These are phyloP conservation scores for Toxotes jaculatrix DNA, from an alignment of 2,113 vertebrate genomes.

Conservation along the genomic window DNA sequence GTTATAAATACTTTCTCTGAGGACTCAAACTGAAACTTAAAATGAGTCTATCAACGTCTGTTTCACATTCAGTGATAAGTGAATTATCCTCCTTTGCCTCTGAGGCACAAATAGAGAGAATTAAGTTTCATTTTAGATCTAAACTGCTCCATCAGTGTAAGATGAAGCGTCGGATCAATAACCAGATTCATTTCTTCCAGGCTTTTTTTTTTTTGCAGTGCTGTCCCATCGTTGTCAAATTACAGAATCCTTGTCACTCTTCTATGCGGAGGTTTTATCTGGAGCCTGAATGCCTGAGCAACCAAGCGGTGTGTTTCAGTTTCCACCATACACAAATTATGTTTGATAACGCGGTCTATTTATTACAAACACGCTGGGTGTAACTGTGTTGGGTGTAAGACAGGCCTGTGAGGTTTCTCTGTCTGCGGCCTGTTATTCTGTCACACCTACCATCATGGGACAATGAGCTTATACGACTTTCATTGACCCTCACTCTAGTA, in stretches of 20 bases:
- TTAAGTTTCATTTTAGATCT: constrained; percentile 32
- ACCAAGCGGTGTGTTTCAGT: background rate
- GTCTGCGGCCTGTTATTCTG: constrained; percentile 8
- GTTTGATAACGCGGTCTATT: background rate
- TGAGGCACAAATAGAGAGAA: constrained; percentile 6
- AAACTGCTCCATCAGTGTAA: constrained; percentile 60
- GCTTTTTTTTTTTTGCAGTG: constrained; percentile 22
- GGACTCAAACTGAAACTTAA: background rate
- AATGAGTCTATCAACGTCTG: background rate
- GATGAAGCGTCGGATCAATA: constrained; percentile 61
- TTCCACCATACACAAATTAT: background rate
- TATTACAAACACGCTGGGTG: background rate
- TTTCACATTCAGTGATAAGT: background rate
- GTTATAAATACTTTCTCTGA: background rate
- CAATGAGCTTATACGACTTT: background rate
- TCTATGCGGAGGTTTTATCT: background rate
- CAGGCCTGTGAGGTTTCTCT: background rate
- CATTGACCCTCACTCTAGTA: background rate
- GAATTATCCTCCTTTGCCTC: background rate
- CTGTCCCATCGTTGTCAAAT: constrained; percentile 21
- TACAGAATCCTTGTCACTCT: background rate
- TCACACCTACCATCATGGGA: background rate
- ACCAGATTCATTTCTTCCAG: constrained; percentile 33
- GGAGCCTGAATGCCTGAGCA: background rate
- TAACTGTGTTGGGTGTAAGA: background rate